Base-by-base conservation (phyloP, 2,113 vertebrate genomes). In the Xiphias gladius region DNA sequence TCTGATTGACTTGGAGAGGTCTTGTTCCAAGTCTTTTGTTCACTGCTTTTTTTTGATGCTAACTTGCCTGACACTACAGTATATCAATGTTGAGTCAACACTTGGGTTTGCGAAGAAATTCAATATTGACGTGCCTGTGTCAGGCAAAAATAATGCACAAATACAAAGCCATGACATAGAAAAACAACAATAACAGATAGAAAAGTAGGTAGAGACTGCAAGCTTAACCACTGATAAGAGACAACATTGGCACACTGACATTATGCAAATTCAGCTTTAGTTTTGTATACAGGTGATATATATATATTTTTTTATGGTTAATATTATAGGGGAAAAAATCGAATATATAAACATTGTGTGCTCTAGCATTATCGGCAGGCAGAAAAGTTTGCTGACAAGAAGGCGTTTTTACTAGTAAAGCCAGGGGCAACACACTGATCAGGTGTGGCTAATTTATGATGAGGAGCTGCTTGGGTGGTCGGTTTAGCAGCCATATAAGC, bases 81-180 rank as follows among this genome's bases (percentile, higher is more conserved):
- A 76, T 76, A 89, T 78, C 63, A 76, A 58, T 83, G 85, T 73
- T 71, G 59, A 80, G 54, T 84, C 84, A 88, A 87, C 74, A 80
- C 48, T 85, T 63, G 57, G 63, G 37, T 7, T 52, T 79, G 86
- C 79, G 90, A 83, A 90, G 85, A 80, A 93, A 84, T 84, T 90
- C 82, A 80, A 82, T 79, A 79, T 46, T 68, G 83, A 86, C 76
- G 88, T 85, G 85, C 82, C 83, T 80, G 65, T 80, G 72, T 79
- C 58, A 72, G 76, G 79, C 84, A 88, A 92, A n/a, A 90, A 70
- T 74, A 86, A 89, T 52, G 59, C 73, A 89, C 84, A 88, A 83
- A 91, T 73, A 89, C 58, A 89, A 87, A 87, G 67, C 89, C 76
- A 89, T 75, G 82, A 78, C 85, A 87, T 89, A 86, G 76, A 76